Evolutionary conservation across 2,888 invertebrate species (phyloP), one percentile per base, ranked within the genome.

Genomic region (Cheilosia impressa): DNA sequence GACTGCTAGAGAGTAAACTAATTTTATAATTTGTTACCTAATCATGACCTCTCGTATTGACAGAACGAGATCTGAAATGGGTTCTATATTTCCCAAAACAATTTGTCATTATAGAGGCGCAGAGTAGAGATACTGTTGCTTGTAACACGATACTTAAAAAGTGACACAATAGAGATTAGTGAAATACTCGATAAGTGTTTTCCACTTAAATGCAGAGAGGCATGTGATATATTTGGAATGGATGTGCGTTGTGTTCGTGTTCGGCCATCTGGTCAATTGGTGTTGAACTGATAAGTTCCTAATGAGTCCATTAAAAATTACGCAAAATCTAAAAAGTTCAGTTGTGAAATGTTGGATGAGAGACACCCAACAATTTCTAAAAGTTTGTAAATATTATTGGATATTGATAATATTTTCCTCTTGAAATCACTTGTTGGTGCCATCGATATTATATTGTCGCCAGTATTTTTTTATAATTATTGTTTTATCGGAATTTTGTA

Each of bases 131-230:
- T 53, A 65, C 63, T 65, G 19, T 47, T 63, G 66, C 45, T 52
- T 53, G 83, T 84, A 84, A 84, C 65, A 15, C 45, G 83, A 84
- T 69, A 79, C 83, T 79, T 63, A 75, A 84, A 84, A 52, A 79
- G 63, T 75, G 79, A 75, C 72, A 72, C 63, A 75, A 15, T 6
- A 84, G 50, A 69, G 57, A 79, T 84, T 58, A 79, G 58, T 69
- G 41, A 41, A 75, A 65, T 57, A 63, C 43, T 69, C 50, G 79
- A 68, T 79, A 79, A 84, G 83, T 79, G 73, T 73, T 75, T 69
- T 63, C 55, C 75, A 62, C 63, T 68, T 79, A 83, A 73, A 75
- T 52, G 38, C 55, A 38, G 31, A 47, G 41, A 58, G 60, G 43
- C 45, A 55, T 68, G 72, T 43, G 66, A 66, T 34, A 17, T 50